Evolutionary conservation across 2,113 vertebrate genomes (phyloP), one percentile per base, ranked within the genome.

Genomic region (Corydoras sp.): DNA sequence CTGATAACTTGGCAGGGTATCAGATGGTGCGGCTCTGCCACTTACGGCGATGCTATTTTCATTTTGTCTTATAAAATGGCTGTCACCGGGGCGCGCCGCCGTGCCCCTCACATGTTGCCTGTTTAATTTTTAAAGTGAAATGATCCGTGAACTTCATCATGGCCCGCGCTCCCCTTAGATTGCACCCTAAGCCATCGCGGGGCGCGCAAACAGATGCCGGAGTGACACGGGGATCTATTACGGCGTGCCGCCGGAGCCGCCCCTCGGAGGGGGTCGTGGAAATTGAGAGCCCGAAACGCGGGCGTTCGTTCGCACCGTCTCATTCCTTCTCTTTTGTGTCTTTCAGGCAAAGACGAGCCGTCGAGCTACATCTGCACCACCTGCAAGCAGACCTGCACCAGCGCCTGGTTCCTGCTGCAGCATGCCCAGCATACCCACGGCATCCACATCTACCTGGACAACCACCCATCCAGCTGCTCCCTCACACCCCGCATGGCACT

Each of bases 301-400:
- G 67, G 55, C 68, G 15, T 74, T 62, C 55, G 73, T 77, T 76
- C 62, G 49, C 6, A 69, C 54, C 54, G 14, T 74, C n/a, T 24
- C 18, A 24, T 24, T 24, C 18, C 18, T 75, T 24, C 72, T 61
- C 78, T 73, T 24, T 76, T 81, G 82, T 79, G 81, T 81, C 79
- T 87, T 80, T 68, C 87, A 99, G 97, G 94, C 89, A 98, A 98
- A 92, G 93, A 98, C 85, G 97, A 99, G 89, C 97, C 97, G 82
- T 97, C 95, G 88, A 99, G 94, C 92, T 99, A 99, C 91, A 98
- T 97, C 91, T 99, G 97, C 92, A 99, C 96, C 81, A 95, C 95
- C 82, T 99, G 97, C 87, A 98, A 99, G 91, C 96, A 98, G 90
- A 95, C 93, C 82, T 98, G 98, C 89, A 93, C 85, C 92, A 98